Evolutionary conservation across 2,888 invertebrate genomes (phyloP).

Genomic region (Argyresthia goedartella): DNA sequence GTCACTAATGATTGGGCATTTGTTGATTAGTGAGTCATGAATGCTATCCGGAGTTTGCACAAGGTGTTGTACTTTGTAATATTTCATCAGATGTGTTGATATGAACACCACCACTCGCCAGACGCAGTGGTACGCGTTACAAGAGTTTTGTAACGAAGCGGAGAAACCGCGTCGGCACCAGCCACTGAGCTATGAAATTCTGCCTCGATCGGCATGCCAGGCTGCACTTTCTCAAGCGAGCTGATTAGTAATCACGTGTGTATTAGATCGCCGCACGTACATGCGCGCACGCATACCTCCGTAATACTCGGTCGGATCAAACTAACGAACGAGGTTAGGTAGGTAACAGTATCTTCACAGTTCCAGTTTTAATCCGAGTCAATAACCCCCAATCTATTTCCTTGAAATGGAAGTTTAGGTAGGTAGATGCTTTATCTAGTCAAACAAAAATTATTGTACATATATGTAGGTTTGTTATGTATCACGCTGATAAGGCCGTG

Average conservation of each 20-base stretch:
- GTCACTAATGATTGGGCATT: too few relatives aligned
- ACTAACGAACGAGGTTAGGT: neutral
- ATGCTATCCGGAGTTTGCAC: too few relatives aligned
- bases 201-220: slow-evolving; percentile 48
- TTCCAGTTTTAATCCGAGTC: neutral
- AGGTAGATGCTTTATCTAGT: too few relatives aligned
- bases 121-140: neutral
- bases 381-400: neutral
- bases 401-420: too few relatives aligned
- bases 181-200: slow-evolving; percentile 62
- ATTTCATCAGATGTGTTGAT: too few relatives aligned
- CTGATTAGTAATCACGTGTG: neutral
- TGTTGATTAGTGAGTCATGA: too few relatives aligned
- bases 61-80: too few relatives aligned
- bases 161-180: slow-evolving; percentile 48
- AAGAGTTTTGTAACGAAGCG: slow-evolving; percentile 33
- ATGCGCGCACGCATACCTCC: neutral
- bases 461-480: too few relatives aligned
- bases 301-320: neutral
- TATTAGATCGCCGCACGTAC: neutral
- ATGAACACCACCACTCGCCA: too few relatives aligned
- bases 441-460: too few relatives aligned
- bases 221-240: slow-evolving; percentile 50
- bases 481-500: too few relatives aligned
- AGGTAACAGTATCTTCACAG: neutral